phyloP scores from a whole-genome alignment of 2,797 vertebrate species.

The Schizopygopsis pylzovi region DNA sequence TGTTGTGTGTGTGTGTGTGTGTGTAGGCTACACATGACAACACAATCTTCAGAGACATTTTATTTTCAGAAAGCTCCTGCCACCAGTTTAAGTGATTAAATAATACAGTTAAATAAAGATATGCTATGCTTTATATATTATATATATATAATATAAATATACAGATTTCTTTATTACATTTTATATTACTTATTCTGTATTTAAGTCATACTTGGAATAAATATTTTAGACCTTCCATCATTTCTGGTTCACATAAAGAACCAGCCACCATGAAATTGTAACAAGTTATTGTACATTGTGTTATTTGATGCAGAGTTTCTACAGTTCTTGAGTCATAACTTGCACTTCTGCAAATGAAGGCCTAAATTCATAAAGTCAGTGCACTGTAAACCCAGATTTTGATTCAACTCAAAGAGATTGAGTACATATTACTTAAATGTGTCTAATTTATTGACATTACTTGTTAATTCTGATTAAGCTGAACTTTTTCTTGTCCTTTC shows the following conservation, averaged over 20 bases:
- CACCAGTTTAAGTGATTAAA: background rate
- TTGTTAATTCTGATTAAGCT: no score
- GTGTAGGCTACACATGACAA: background rate
- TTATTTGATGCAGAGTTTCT: background rate
- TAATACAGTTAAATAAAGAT: background rate
- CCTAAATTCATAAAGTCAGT: background rate
- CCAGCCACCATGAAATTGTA: background rate
- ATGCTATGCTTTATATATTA: no score
- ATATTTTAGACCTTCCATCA: background rate
- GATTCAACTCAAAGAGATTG: no score
- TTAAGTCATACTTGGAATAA: background rate
- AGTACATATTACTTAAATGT: no score
- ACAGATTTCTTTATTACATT: background rate
- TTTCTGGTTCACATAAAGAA: background rate
- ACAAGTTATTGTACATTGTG: background rate
- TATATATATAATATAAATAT: background rate
- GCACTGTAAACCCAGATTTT: no score
- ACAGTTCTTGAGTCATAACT: background rate
- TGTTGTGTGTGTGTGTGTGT: no score
- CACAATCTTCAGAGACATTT: background rate
- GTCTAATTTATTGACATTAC: no score
- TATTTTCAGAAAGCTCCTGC: background rate
- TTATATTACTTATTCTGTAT: background rate
- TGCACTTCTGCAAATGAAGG: background rate
- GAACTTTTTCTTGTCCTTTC: no score